Evolutionary conservation across 2,888 invertebrate species (phyloP).

Genomic region (Dugesia japonica): DNA sequence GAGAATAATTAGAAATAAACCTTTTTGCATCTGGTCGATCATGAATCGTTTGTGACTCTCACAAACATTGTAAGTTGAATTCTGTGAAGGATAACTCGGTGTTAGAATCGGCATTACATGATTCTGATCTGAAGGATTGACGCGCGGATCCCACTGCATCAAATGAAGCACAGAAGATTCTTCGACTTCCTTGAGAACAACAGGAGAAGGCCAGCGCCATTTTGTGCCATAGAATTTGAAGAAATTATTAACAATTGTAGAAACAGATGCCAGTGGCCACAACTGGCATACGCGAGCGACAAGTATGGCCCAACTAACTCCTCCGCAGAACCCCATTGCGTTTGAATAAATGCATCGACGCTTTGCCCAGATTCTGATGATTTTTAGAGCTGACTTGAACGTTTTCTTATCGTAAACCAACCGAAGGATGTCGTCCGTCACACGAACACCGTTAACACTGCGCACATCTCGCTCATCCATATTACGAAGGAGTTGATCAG

Average conservation of each 20-base stretch:
- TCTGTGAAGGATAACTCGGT: slow-evolving; percentile 96
- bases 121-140: slow-evolving; percentile 66
- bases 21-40: slow-evolving; percentile 57
- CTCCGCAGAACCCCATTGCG: slow-evolving; percentile 85
- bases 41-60: slow-evolving; percentile 78
- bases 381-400: slow-evolving; percentile 52
- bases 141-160: not conserved
- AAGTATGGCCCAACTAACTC: slow-evolving; percentile 98
- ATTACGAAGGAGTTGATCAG: slow-evolving; percentile 64
- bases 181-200: slow-evolving; percentile 66
- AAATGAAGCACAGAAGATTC: slow-evolving; percentile 47
- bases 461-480: slow-evolving; percentile 78
- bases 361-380: slow-evolving; percentile 35
- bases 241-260: slow-evolving; percentile 87
- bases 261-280: slow-evolving; percentile 85
- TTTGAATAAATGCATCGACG: slow-evolving; percentile 90
- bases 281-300: slow-evolving; percentile 92
- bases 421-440: slow-evolving; percentile 88
- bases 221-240: slow-evolving; percentile 92
- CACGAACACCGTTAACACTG: slow-evolving; percentile 73
- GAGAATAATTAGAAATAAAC: too few relatives aligned
- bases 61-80: slow-evolving; percentile 94
- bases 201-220: slow-evolving; percentile 93
- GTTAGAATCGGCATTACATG: slow-evolving; percentile 99
- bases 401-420: slow-evolving; percentile 83